Evolutionary conservation across 2,113 vertebrate species (phyloP), one percentile per base, ranked within the genome.

Genomic region (Xiphophorus couchianus): DNA sequence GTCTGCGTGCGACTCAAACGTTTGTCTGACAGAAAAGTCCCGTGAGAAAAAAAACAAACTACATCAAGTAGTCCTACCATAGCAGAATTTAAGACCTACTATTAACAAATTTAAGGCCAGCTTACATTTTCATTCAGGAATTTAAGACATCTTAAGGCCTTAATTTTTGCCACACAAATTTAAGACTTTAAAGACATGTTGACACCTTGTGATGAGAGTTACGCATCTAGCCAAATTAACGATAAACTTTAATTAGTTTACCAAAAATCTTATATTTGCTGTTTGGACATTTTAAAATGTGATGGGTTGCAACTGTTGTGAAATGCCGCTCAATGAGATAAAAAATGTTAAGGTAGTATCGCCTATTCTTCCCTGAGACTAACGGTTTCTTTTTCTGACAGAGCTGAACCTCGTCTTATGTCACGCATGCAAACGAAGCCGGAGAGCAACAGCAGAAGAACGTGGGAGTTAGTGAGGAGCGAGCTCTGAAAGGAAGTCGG

Each of bases 401-500:
- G 72, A 83, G 77, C 81, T 51, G 73, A 80, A 73, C 72, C 31
- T 25, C 33, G 13, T 74, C 68, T 72, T 31, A 33, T 65, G 78
- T 86, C 80, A 73, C 48, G 37, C 68, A 73, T 63, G 69, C 71
- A 48, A 64, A 37, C 37, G 81, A 69, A 66, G 69, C 63, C 74
- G 67, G 58, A 77, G 67, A 73, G 44, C 62, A 66, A 31, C 58
- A 61, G 82, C 79, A 78, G 84, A 76, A 66, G 74, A 65, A 81
- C 62, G 86, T 84, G 86, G 85, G 85, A 74, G 88, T 84, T 84
- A 29, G 79, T 77, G 82, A 76, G 82, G 84, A 78, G 71, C 73
- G 81, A 72, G 75, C 76, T 83, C 76, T 82, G 77, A 33, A 84
- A 80, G 68, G 58, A 76, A 86, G 71, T 80, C 66, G 67, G 44